These are phyloP conservation scores for Miichthys miiuy DNA, from an alignment of 2,797 vertebrate species.

Conservation along the genomic window DNA sequence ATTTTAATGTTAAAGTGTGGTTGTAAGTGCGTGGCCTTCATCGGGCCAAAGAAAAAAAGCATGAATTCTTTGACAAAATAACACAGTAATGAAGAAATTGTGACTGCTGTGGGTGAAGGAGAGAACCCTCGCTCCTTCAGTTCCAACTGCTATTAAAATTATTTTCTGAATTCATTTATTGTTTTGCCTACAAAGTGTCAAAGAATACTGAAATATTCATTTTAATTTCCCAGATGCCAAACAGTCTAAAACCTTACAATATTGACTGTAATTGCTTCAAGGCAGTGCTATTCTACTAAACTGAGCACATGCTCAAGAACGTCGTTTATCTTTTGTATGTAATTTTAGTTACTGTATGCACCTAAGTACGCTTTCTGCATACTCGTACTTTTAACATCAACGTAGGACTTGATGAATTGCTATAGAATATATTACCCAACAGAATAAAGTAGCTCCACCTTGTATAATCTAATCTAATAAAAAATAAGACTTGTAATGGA, in stretches of 20 bases:
- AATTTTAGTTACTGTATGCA: background rate
- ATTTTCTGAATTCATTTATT: background rate
- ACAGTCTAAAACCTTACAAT: too few species aligned
- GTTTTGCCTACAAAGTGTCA: background rate
- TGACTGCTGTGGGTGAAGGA: background rate
- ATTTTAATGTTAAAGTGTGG: constrained; percentile 19
- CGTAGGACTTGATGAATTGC: background rate
- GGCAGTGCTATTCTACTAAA: background rate
- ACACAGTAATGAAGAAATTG: background rate
- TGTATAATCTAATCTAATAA: background rate
- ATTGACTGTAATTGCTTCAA: background rate
- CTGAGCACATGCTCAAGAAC: background rate
- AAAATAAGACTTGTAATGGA: background rate
- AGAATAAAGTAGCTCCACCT: background rate
- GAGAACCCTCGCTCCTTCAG: background rate
- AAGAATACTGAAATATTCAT: background rate
- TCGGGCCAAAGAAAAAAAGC: background rate
- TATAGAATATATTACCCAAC: background rate
- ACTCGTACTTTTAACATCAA: too few species aligned
- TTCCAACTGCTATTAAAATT: background rate
- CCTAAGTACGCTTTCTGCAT: background rate
- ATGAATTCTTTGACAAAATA: too few species aligned
- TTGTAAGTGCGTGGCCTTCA: background rate
- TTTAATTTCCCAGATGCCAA: background rate
- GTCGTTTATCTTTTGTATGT: background rate